These are phyloP conservation scores for Leptopilina syphax DNA, from an alignment of 2,888 invertebrate genomes.

Conservation along the genomic window DNA sequence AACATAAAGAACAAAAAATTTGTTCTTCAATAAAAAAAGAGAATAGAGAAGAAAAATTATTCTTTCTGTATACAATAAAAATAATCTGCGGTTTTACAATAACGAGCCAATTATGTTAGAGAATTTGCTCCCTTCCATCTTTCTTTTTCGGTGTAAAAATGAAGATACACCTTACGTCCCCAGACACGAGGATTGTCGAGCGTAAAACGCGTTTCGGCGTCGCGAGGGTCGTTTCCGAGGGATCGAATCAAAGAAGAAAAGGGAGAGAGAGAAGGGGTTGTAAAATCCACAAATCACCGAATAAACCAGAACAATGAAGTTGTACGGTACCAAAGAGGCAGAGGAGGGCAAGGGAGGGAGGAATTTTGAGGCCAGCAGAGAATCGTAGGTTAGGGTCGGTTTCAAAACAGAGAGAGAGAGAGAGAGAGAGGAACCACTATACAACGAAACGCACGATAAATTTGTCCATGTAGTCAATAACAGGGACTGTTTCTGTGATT, in stretches of 20 bases:
- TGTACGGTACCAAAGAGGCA: constrained; percentile 62
- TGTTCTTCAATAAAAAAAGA: too few species aligned
- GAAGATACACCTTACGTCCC: constrained; percentile 48
- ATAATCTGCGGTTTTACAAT: too few species aligned
- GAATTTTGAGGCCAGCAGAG: constrained; percentile 48
- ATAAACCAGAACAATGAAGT: constrained; percentile 76
- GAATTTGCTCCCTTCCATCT: too few species aligned
- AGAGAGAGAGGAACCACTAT: constrained; percentile 59
- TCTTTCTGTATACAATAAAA: too few species aligned
- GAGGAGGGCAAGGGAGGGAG: constrained; percentile 44
- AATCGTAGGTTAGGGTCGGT: constrained; percentile 57
- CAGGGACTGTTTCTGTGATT: constrained; percentile 76
- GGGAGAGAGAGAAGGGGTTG: constrained; percentile 58
- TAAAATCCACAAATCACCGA: constrained; percentile 76
- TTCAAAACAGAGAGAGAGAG: constrained; percentile 57
- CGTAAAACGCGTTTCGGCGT: constrained; percentile 1
- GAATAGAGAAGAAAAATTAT: too few species aligned
- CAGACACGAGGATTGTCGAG: constrained; percentile 9
- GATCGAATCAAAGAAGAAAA: constrained; percentile 36
- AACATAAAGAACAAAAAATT: too few species aligned
- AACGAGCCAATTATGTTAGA: too few species aligned
- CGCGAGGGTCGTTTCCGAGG: constrained; percentile 3
- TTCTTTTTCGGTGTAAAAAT: constrained; percentile 38
- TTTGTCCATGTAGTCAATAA: constrained; percentile 76
- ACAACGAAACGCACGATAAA: constrained; percentile 74